Evolutionary conservation across 1,140 invertebrate species (phyloP), one percentile per base, ranked within the genome.

Genomic region (Zaprionus davidi): DNA sequence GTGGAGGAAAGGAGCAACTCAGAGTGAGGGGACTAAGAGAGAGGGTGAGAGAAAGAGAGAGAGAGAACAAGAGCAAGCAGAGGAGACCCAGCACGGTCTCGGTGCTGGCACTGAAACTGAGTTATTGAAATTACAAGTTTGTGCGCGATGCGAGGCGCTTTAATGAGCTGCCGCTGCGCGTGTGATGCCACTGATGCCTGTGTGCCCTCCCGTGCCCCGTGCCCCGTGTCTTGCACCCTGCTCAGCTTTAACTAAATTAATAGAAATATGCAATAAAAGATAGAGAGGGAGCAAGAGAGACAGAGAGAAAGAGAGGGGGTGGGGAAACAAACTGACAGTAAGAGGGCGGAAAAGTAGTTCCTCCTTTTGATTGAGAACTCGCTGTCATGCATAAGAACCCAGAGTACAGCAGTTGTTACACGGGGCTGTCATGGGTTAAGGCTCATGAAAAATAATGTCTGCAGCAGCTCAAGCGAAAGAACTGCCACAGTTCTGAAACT

Each of bases 121-220:
- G 69, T 82, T 86, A 86, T 86, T 86, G 82, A 86, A 86, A 86
- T 82, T 86, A 62, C 76, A 71, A 65, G 51, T 78, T 84, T 65
- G 51, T 49, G 24, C 44, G 31, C 51, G 67, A 56, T 41, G 46
- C 34, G 36, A 28, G 63, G 55, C 53, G 53, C 70, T 84, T 84
- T 84, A 84, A 84, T 84, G 78, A 84, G 81, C 82, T 78, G 70
- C 46, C 31, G 53, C 31, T 63, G 41, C 41, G 41, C 41, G n/a
- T 44, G 41, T 44, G 41, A 41, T 41, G 38, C 31, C 31, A 31
- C 31, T 9, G 9, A 31, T 31, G 31, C 31, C 9, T 31, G 31
- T 31, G 31, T 31, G 31, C 6, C 15, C 41, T 0, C 41, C n/a
- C n/a, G 1, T 36, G 36, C 36, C 36, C 36, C 13, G 4, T 38